Evolutionary conservation across 2,797 vertebrate genomes (phyloP).

Genomic region (Tenualosa ilisha): DNA sequence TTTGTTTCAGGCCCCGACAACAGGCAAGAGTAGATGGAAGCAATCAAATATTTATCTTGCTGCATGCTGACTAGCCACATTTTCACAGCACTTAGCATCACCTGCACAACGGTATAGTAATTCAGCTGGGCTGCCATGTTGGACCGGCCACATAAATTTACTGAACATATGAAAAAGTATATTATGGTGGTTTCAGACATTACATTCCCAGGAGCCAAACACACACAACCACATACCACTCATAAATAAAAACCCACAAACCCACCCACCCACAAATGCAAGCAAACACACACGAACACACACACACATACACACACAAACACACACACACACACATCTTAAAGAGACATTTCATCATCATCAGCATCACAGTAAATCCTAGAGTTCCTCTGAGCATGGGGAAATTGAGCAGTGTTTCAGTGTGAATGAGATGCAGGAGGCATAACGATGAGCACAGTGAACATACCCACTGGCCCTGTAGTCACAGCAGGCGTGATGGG

Average conservation of each 20-base stretch:
- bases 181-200: conserved; percentile 35
- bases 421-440: neutral
- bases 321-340: neutral
- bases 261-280: neutral
- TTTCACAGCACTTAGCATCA: neutral
- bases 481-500: conserved; percentile 58
- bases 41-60: conserved; percentile 22
- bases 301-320: neutral
- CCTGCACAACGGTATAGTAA: neutral
- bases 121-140: neutral
- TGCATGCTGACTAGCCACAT: conserved; percentile 20
- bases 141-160: conserved; percentile 4
- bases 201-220: neutral
- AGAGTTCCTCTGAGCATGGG: neutral
- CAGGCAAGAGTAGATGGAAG: conserved; percentile 21
- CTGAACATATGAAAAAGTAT: conserved; percentile 25
- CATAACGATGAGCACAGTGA: neutral
- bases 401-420: conserved; percentile 4
- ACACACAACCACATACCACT: too few species aligned
- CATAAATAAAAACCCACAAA: neutral
- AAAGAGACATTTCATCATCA: conserved; percentile 1
- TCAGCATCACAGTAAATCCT: conserved; percentile 10
- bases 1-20: conserved; percentile 14
- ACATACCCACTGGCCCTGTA: conserved; percentile 53
- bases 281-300: neutral